These are phyloP conservation scores for Odiellus spinosus DNA, from an alignment of 2,888 invertebrate genomes.

Conservation along the genomic window DNA sequence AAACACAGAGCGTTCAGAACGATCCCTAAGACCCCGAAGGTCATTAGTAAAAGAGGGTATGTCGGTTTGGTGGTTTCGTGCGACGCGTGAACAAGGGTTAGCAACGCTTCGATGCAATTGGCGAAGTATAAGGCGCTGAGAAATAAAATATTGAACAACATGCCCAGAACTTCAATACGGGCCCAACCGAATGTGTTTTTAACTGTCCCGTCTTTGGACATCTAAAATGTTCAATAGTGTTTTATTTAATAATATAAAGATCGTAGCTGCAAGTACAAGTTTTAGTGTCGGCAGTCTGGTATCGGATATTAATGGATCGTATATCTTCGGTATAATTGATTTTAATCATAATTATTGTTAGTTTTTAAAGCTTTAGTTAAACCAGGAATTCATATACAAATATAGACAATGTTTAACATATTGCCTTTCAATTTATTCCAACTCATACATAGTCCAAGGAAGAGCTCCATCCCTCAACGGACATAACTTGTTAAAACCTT, in stretches of 20 bases:
- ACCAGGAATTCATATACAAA: no score
- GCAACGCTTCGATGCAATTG: constrained; percentile 59
- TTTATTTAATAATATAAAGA: constrained; percentile 1
- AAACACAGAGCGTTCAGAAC: constrained; percentile 60
- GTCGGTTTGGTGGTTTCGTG: constrained; percentile 43
- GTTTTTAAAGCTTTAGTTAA: no score
- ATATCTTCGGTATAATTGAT: no score
- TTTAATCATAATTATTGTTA: no score
- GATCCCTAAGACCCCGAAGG: constrained; percentile 51
- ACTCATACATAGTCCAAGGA: no score
- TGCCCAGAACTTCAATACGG: constrained; percentile 68
- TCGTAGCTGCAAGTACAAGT: neutral
- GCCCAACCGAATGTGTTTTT: constrained; percentile 88
- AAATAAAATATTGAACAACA: constrained; percentile 47
- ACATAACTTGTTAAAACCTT: no score
- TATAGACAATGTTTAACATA: no score
- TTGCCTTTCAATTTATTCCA: no score
- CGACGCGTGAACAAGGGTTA: constrained; percentile 30
- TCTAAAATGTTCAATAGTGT: constrained; percentile 25
- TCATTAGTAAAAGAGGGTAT: constrained; percentile 53
- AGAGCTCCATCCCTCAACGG: no score
- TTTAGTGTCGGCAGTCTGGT: neutral
- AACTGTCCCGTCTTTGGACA: constrained; percentile 43
- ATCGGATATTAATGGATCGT: no score
- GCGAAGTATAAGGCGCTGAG: constrained; percentile 68